Base-by-base conservation (phyloP, 2,888 invertebrate genomes). In the Patella pellucida region DNA sequence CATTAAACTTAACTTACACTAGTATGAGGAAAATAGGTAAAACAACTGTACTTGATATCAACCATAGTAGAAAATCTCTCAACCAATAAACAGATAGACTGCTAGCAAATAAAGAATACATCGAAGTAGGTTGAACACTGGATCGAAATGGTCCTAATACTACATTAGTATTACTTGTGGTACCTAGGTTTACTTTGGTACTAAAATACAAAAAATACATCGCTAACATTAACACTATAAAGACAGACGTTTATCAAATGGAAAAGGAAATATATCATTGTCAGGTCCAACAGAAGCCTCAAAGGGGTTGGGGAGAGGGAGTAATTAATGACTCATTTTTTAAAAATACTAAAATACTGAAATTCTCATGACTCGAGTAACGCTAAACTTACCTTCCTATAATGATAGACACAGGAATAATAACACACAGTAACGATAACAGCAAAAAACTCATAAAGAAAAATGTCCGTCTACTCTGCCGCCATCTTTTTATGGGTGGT, bases 401-500 rank as follows among this genome's bases (percentile, higher is more conserved):
- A 41, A 84, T 77, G n/a, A 86, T 71, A 11, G 85, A 82, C 12
- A 83, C 79, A 0, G 83, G 83, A 5, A 82, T 74, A 11, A 86
- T 81, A 15, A 86, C 72, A 50, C 84, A 54, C 19, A 82, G 72
- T 9, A 86, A 73, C 19, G 82, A 85, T 12, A 79, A 78, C 23
- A 84, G 79, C 15, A 85, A 79, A 68, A 86, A 82, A 11, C 78
- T 75, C 74, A 84, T 80, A 76, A 86, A 83, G 77, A 86, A 86
- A 16, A 80, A 77, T 23, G 83, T 86, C 75, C 84, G 82, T 31
- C 85, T 77, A 1, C 85, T 83, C 81, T 85, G 87, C 75, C 83
- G 85, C 86, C 86, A 86, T 12, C 87, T 78, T 74, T 86, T 85
- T 41, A 82, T 76, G 3, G 87, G 87, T 19, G 87, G 86, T 70